phyloP scores from a whole-genome alignment of 2,888 invertebrate genomes.

The Eupithecia insigniata region DNA sequence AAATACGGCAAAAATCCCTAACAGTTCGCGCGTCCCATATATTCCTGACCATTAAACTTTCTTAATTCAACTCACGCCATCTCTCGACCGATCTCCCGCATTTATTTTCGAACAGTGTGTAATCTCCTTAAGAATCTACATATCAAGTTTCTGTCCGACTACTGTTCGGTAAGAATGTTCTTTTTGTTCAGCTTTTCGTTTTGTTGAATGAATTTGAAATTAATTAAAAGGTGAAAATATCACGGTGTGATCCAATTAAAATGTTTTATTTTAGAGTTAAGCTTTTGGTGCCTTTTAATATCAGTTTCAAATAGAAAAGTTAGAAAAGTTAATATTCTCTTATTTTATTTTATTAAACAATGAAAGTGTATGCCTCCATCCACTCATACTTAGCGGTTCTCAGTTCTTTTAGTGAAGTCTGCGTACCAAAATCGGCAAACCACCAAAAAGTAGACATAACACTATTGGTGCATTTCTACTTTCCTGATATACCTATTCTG shows the following conservation, averaged over 20 bases:
- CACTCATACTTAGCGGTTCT: too few relatives aligned
- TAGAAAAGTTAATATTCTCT: neutral
- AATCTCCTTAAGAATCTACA: conserved; percentile 66
- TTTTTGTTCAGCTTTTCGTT: conserved; percentile 22
- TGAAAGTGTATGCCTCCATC: too few relatives aligned
- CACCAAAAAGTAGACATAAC: too few relatives aligned
- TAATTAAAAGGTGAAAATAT: conserved; percentile 42
- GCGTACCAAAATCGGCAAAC: too few relatives aligned
- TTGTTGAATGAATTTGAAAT: conserved; percentile 39
- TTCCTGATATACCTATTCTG: too few relatives aligned
- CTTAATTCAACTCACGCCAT: conserved; percentile 33
- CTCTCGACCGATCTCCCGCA: conserved; percentile 32
- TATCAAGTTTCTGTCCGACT: conserved; percentile 73
- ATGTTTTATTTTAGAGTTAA: conserved; percentile 21
- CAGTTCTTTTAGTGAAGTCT: too few relatives aligned
- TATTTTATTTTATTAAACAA: too few relatives aligned
- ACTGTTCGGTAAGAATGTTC: conserved; percentile 61
- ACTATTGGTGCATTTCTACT: too few relatives aligned
- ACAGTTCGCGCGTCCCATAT: neutral
- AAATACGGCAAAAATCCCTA: neutral
- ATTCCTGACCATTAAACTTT: conserved; percentile 32
- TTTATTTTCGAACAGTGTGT: conserved; percentile 49
- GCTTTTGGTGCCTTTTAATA: conserved; percentile 8
- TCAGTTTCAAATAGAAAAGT: neutral
- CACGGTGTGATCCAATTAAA: conserved; percentile 31